Conservation (phyloP, 2,113 vertebrate genomes). For the Sceloporus undulatus region DNA sequence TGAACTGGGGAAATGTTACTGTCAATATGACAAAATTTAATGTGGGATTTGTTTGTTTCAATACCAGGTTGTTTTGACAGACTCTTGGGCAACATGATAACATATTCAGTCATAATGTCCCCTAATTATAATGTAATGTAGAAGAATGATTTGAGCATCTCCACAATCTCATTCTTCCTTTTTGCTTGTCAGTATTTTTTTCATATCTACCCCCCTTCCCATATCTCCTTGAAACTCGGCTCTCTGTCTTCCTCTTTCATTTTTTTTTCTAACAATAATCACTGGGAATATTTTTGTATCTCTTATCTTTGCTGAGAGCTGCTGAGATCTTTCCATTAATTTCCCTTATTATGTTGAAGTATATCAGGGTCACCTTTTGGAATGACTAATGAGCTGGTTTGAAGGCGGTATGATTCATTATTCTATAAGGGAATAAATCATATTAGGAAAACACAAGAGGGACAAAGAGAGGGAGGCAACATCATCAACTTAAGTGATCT, state of each 20-base stretch:
- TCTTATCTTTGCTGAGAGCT: neutral
- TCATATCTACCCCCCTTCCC: neutral
- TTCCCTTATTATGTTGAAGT: slow-evolving; percentile 30
- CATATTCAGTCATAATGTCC: neutral
- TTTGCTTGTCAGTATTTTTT: neutral
- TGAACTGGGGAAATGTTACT: neutral
- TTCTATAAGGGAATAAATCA: slow-evolving; percentile 32
- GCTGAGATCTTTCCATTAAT: slow-evolving; percentile 21
- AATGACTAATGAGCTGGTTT: slow-evolving; percentile 39
- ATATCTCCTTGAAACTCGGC: neutral
- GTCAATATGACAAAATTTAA: neutral
- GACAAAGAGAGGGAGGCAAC: neutral
- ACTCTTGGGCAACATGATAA: neutral
- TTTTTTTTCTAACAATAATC: slow-evolving; percentile 2
- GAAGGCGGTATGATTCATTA: slow-evolving; percentile 25
- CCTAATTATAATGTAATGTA: neutral
- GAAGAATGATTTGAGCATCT: neutral
- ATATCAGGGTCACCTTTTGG: slow-evolving; percentile 32
- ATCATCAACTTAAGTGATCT: neutral
- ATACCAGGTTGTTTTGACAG: too few relatives aligned
- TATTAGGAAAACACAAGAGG: slow-evolving; percentile 17
- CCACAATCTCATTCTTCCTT: neutral
- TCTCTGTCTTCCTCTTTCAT: neutral
- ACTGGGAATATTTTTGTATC: slow-evolving; percentile 11
- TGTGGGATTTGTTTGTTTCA: neutral